Evolutionary conservation across 2,888 invertebrate species (phyloP).

Genomic region (Phyto melanocephala): DNA sequence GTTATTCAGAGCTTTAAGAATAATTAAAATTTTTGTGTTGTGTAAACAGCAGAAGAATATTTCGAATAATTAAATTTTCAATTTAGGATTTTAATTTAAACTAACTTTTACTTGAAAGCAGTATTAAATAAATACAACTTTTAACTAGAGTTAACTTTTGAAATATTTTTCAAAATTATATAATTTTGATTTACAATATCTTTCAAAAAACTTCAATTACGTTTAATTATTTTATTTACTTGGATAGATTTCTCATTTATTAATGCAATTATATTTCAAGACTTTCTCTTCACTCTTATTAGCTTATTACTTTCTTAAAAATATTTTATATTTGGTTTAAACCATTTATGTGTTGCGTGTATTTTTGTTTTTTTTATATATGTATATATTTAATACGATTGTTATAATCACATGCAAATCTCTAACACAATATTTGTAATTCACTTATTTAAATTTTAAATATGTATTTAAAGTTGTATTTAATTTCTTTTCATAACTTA

Average conservation of each 20-base stretch:
- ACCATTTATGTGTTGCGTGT: not conserved
- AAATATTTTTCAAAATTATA: no score
- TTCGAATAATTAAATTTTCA: not conserved
- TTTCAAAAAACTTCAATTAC: not conserved
- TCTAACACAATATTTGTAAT: not conserved
- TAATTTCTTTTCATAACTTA: not conserved
- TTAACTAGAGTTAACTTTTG: not conserved
- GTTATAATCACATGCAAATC: not conserved
- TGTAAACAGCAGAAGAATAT: not conserved
- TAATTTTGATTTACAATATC: not conserved
- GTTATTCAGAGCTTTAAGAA: not conserved
- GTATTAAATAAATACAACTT: not conserved
- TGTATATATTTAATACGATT: not conserved
- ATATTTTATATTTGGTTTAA: not conserved
- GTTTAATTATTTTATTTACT: no score
- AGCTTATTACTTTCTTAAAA: not conserved
- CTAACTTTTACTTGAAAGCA: not conserved
- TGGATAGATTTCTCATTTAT: not conserved
- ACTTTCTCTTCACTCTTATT: not conserved
- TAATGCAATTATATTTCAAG: not conserved
- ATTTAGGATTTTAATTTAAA: not conserved
- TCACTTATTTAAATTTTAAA: not conserved
- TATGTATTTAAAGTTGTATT: not conserved
- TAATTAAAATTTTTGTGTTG: not conserved
- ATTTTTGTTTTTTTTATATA: no score